Evolutionary conservation across 2,797 vertebrate species (phyloP).

Genomic region (Typhlichthys eigenmanni): DNA sequence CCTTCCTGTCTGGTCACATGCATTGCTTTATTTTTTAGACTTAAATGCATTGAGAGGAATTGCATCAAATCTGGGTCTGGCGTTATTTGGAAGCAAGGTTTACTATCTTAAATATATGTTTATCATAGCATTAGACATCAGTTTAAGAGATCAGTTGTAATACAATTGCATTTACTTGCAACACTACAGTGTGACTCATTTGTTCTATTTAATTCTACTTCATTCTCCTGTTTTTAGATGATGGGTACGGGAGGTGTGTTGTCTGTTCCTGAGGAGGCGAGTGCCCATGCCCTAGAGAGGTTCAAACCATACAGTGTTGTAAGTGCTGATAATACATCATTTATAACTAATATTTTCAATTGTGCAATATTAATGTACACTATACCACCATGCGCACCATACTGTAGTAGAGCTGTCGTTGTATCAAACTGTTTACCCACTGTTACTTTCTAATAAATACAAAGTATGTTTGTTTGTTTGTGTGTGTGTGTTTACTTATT

Average conservation of each 20-base stretch:
- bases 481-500: too few relatives aligned
- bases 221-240: slow-evolving; percentile 65
- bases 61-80: too few relatives aligned
- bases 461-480: slow-evolving; percentile 11
- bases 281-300: slow-evolving; percentile 71
- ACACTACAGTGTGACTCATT: not conserved
- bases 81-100: too few relatives aligned
- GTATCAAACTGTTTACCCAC: slow-evolving; percentile 62
- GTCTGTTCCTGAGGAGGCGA: slow-evolving; percentile 71
- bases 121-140: too few relatives aligned
- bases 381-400: slow-evolving; percentile 43
- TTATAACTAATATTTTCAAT: slow-evolving; percentile 72
- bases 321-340: slow-evolving; percentile 75
- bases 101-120: too few relatives aligned
- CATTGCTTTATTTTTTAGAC: slow-evolving; percentile 20
- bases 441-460: slow-evolving; percentile 50
- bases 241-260: slow-evolving; percentile 74
- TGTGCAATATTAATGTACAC: slow-evolving; percentile 74
- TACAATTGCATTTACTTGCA: too few relatives aligned
- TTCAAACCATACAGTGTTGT: slow-evolving; percentile 71
- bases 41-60: not conserved
- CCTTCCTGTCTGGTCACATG: not conserved
- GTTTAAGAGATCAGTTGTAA: too few relatives aligned
- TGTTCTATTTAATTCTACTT: slow-evolving; percentile 26
- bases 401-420: slow-evolving; percentile 63